A percentile compares a stretch with the other conserved stretches of the same genome.
Conservation (phyloP, 92 coral and sea anemone species). For the Porites cylindrica region DNA sequence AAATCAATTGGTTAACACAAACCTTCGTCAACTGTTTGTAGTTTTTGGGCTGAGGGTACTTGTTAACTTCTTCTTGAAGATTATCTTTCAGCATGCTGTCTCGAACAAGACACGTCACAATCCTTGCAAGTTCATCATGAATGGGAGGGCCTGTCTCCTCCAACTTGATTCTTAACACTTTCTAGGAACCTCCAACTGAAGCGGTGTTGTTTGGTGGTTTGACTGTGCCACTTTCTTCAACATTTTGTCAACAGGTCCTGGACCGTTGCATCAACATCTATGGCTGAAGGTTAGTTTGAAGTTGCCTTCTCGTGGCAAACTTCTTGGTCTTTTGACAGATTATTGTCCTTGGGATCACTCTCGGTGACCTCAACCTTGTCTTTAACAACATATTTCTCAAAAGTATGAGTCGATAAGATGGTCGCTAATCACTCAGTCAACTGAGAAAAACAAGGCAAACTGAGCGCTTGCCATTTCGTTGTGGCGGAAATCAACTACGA, state of each 20-base stretch:
- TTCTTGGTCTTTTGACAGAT: background rate
- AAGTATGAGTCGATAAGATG: background rate
- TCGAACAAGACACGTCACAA: background rate
- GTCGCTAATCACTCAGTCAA: background rate
- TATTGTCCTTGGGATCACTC: background rate
- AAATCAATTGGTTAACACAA: constrained; percentile 49
- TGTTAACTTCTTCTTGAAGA: constrained; percentile 8
- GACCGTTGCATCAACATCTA: background rate
- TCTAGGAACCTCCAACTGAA: background rate
- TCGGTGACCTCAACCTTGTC: background rate
- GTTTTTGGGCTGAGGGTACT: constrained; percentile 51
- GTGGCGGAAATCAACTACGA: background rate
- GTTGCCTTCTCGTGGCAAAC: background rate
- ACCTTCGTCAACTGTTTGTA: constrained; percentile 43
- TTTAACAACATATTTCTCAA: background rate
- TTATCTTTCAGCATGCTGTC: background rate
- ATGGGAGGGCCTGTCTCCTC: background rate
- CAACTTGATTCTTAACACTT: background rate
- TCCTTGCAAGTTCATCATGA: background rate
- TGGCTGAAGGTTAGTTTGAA: background rate
- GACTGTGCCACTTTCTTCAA: background rate
- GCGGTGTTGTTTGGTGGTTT: background rate
- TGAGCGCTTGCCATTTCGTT: background rate
- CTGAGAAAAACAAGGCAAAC: background rate
- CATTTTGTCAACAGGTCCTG: background rate